Evolutionary conservation across 2,113 vertebrate species (phyloP).

Genomic region (Mola mola): DNA sequence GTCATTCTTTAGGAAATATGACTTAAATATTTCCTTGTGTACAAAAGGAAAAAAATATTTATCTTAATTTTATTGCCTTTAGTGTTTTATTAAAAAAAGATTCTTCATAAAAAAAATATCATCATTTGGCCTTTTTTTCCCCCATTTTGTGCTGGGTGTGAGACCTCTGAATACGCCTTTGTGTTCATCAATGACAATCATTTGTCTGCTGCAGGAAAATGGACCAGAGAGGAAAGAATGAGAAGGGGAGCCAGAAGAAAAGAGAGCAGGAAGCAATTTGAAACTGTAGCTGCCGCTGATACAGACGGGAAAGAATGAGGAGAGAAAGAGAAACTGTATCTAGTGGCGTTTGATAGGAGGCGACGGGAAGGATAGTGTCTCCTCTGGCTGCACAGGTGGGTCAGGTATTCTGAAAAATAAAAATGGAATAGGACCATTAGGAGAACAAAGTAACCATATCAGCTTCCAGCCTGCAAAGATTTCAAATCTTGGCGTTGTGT

Average conservation of each 20-base stretch:
- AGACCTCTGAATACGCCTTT: slow-evolving; percentile 35
- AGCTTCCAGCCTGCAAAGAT: slow-evolving; percentile 56
- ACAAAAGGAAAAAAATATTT: slow-evolving; percentile 83
- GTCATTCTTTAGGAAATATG: slow-evolving; percentile 77
- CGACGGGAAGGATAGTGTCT: slow-evolving; percentile 41
- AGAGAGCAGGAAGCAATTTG: slow-evolving; percentile 65
- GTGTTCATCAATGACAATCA: slow-evolving; percentile 61
- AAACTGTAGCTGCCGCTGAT: slow-evolving; percentile 63
- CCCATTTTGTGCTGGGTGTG: slow-evolving; percentile 28
- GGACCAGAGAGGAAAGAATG: slow-evolving; percentile 52
- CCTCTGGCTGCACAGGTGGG: slow-evolving; percentile 69
- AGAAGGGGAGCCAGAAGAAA: slow-evolving; percentile 5
- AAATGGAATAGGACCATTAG: slow-evolving; percentile 74
- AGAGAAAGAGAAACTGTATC: slow-evolving; percentile 68
- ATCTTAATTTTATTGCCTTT: slow-evolving; percentile 88
- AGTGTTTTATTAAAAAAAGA: slow-evolving; percentile 84
- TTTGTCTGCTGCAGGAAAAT: slow-evolving; percentile 64
- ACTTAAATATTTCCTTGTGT: slow-evolving; percentile 81
- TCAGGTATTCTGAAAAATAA: slow-evolving; percentile 70
- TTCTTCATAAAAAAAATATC: slow-evolving; percentile 59
- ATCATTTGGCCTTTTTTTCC: neutral
- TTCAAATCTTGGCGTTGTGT: slow-evolving; percentile 28
- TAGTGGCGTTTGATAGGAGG: slow-evolving; percentile 36
- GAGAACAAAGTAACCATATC: slow-evolving; percentile 66
- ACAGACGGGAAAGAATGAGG: slow-evolving; percentile 48